Evolutionary conservation across 2,888 invertebrate genomes (phyloP).

Genomic region (Nomada fucata): DNA sequence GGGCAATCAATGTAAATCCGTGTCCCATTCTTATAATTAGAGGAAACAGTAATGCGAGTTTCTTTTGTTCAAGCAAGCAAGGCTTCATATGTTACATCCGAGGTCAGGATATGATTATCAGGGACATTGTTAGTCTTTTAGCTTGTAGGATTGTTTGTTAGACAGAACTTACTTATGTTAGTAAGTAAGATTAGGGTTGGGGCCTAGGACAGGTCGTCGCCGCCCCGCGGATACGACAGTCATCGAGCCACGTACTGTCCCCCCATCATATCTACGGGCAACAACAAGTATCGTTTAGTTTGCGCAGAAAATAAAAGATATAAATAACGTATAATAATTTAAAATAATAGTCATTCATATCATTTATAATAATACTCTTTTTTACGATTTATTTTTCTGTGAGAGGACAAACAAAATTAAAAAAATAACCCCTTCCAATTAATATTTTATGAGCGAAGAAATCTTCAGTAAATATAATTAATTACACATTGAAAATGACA

Average conservation of each 20-base stretch:
- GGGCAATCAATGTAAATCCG: constrained; percentile 71
- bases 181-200: constrained; percentile 84
- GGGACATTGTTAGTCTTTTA: constrained; percentile 79
- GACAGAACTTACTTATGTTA: constrained; percentile 85
- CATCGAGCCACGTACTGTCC: constrained; percentile 87
- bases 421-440: constrained; percentile 4
- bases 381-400: not conserved
- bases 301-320: constrained; percentile 82
- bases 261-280: constrained; percentile 87
- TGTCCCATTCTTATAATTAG: constrained; percentile 43
- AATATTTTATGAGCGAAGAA: not conserved
- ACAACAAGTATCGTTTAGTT: constrained; percentile 84
- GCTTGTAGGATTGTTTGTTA: constrained; percentile 82
- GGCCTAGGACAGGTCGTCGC: constrained; percentile 85
- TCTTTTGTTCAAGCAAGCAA: constrained; percentile 76
- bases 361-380: not conserved
- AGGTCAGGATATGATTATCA: constrained; percentile 78
- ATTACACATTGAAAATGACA: constrained; percentile 12
- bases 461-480: not conserved
- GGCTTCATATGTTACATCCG: constrained; percentile 81
- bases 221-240: constrained; percentile 88
- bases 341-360: constrained; percentile 13
- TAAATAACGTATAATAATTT: constrained; percentile 53
- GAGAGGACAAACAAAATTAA: not conserved
- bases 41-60: constrained; percentile 40